Evolutionary conservation across 1,140 invertebrate species (phyloP).

Genomic region (Phthorimaea operculella): DNA sequence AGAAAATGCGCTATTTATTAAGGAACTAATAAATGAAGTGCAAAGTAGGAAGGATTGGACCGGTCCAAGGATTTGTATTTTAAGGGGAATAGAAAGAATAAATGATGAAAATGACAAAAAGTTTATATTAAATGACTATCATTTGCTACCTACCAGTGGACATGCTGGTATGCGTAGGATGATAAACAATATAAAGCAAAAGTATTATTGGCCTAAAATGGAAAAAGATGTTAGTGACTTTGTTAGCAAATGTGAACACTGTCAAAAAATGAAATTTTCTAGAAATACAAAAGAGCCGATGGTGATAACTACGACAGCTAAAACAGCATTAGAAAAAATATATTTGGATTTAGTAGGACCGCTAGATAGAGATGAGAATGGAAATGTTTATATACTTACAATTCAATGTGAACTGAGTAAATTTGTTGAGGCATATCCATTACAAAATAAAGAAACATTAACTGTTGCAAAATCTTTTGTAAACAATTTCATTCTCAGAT

Average conservation of each 20-base stretch:
- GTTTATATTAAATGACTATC: slow-evolving; percentile 2
- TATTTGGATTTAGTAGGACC: slow-evolving; percentile 8
- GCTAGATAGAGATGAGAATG: slow-evolving; percentile 1
- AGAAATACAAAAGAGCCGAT: slow-evolving; percentile 2
- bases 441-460: slow-evolving; percentile 15
- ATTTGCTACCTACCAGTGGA: slow-evolving; percentile 1
- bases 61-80: neutral
- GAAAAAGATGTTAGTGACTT: neutral
- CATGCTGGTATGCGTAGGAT: slow-evolving; percentile 4
- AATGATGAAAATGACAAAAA: neutral
- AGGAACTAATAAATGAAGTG: slow-evolving; percentile 1
- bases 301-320: slow-evolving; percentile 1
- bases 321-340: neutral
- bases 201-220: neutral
- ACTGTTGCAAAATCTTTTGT: slow-evolving; percentile 16
- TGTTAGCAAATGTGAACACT: neutral
- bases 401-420: slow-evolving; percentile 17
- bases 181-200: neutral
- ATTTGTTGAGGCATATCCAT: slow-evolving; percentile 20
- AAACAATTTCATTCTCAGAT: slow-evolving; percentile 10
- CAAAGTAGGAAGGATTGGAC: neutral
- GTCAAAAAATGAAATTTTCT: slow-evolving; percentile 2
- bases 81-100: neutral
- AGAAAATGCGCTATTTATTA: slow-evolving; percentile 1
- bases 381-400: slow-evolving; percentile 3